Evolutionary conservation across 2,888 invertebrate species (phyloP).

Genomic region (Caenorhabditis sp.): DNA sequence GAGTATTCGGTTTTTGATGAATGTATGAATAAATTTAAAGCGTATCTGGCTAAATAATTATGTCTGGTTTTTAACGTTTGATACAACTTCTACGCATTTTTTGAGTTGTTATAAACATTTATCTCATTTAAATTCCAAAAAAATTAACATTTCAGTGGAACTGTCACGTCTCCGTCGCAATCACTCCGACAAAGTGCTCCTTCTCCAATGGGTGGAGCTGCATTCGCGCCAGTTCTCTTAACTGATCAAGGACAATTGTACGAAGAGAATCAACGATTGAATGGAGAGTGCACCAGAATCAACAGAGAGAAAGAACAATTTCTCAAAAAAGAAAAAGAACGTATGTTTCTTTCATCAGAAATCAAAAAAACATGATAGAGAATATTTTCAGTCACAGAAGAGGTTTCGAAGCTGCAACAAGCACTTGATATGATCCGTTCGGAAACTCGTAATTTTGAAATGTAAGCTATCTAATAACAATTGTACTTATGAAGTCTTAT

Average conservation of each 20-base stretch:
- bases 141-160: conserved; percentile 9
- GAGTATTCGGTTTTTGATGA: too few species aligned
- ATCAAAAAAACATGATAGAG: neutral
- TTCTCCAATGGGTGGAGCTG: conserved; percentile 1
- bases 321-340: neutral
- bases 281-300: neutral
- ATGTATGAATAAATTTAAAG: too few species aligned
- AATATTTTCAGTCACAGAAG: neutral
- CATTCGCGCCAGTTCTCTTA: neutral
- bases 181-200: conserved; percentile 4
- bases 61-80: too few species aligned
- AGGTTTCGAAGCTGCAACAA: neutral
- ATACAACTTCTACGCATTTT: too few species aligned
- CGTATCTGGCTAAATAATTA: too few species aligned
- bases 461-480: neutral
- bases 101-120: neutral
- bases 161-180: conserved; percentile 6
- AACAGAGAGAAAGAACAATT: neutral
- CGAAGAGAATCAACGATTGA: conserved; percentile 2
- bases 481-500: too few species aligned
- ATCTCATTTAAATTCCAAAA: neutral
- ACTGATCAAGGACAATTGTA: conserved; percentile 4
- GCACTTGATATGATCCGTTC: neutral
- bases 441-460: conserved; percentile 6
- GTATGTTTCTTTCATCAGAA: neutral